Evolutionary conservation across 2,113 vertebrate species (phyloP), one percentile per base, ranked within the genome.

Genomic region (Ictalurus punctatus): DNA sequence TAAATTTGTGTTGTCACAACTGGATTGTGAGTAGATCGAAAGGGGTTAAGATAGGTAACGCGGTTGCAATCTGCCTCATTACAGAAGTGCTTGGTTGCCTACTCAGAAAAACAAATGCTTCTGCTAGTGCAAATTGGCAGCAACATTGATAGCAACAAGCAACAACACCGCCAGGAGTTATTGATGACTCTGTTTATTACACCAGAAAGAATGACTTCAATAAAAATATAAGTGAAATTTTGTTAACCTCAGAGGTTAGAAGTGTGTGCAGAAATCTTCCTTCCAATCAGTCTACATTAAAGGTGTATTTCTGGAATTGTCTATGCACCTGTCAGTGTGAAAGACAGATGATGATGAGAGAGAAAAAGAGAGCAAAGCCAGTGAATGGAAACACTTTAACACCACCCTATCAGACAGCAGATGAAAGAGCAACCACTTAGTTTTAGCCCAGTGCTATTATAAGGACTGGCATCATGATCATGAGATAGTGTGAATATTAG

Each of bases 381-480:
- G 73, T 83, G 86, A 82, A 87, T 87, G 86, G 79, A 87, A 87
- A 69, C 86, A 83, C 79, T 83, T 82, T 40, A 87, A 87, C 37
- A 79, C 58, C 79, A 87, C 44, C 86, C n/a, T 65, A 69, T 37
- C 48, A 69, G 48, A 69, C 34, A 19, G 58, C 58, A 63, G 58
- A 78, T 86, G 52, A 69, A 87, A 83, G 86, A 83, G n/a, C 48
- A 87, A 87, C 78, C 78, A 83, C 79, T 88, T 40, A 58, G 52
- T 54, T 69, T 25, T n/a, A 19, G 37, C 58, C 52, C 52, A 59
- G 30, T 59, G 65, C 79, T 83, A 73, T 59, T 44, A 83, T 59
- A 83, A 52, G 65, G 30, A 59, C 65, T 21, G 37, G 52, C 52
- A 59, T 83, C 65, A 59, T 59, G 80, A 81, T 73, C 52, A 71